A percentile compares a stretch with the other conserved stretches of the same genome.
Evolutionary conservation across 2,113 vertebrate species (phyloP).

Genomic region (Lynx canadensis): DNA sequence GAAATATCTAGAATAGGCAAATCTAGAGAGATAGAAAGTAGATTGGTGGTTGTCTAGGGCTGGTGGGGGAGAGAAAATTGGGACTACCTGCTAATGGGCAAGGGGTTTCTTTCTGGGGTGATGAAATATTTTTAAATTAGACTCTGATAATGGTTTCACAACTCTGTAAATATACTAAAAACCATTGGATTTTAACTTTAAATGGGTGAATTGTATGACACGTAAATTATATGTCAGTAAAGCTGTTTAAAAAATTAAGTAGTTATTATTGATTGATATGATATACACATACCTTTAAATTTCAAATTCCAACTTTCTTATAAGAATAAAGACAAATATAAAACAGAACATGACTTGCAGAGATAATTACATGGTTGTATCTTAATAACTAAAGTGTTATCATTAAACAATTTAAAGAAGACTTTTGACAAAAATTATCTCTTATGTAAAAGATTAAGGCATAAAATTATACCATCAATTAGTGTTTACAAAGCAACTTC

Average conservation of each 20-base stretch:
- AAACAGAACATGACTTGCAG: not conserved
- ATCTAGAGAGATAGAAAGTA: no score
- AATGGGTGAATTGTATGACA: no score
- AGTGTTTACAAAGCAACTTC: not conserved
- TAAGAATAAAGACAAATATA: not conserved
- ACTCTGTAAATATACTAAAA: no score
- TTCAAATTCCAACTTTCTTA: not conserved
- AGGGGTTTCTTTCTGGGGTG: no score
- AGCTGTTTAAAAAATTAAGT: not conserved
- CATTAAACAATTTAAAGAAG: not conserved
- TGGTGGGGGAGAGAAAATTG: no score
- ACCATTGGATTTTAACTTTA: no score
- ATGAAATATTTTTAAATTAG: no score
- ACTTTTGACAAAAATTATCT: not conserved
- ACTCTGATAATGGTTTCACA: no score
- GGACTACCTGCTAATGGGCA: no score
- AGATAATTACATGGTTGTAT: not conserved
- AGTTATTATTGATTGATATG: not conserved
- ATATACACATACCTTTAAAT: not conserved
- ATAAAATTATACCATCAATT: constrained; percentile 13
- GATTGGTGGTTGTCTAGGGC: no score
- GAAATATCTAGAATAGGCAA: not conserved
- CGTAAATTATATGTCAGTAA: not conserved
- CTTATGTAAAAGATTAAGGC: not conserved
- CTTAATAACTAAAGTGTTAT: not conserved